phyloP scores from a whole-genome alignment of 2,888 invertebrate species.

The Urechis unicinctus region DNA sequence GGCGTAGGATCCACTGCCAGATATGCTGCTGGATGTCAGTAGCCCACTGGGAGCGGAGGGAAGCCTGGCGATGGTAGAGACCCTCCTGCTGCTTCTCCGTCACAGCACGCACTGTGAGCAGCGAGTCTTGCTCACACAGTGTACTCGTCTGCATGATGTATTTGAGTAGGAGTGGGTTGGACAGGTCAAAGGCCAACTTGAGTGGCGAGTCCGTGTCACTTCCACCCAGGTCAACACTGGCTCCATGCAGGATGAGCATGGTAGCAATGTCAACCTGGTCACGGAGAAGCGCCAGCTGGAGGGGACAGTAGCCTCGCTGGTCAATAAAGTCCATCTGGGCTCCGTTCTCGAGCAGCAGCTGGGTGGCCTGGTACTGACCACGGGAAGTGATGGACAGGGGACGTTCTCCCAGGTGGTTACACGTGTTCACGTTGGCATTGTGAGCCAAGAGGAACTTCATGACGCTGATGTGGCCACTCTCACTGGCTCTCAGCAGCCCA shows the following conservation, averaged over 20 bases:
- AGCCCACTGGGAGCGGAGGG: constrained; percentile 7
- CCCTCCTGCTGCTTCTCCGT: constrained; percentile 9
- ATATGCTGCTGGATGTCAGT: constrained; percentile 8
- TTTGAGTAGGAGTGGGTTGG: constrained; percentile 19
- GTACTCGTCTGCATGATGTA: constrained; percentile 15
- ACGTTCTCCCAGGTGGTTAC: constrained; percentile 12
- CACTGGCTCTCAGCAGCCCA: constrained; percentile 13
- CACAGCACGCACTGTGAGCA: constrained; percentile 10
- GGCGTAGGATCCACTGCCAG: constrained; percentile 14
- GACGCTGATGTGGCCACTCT: constrained; percentile 14
- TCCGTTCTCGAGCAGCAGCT: constrained; percentile 12
- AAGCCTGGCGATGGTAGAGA: constrained; percentile 9
- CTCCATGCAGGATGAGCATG: constrained; percentile 16
- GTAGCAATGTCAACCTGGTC: constrained; percentile 15
- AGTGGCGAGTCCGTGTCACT: constrained; percentile 13
- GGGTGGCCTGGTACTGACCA: constrained; percentile 12
- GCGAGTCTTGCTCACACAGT: constrained; percentile 6
- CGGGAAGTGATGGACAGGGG: constrained; percentile 13
- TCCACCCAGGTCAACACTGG: constrained; percentile 4
- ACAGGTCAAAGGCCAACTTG: constrained; percentile 10
- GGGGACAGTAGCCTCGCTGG: constrained; percentile 14
- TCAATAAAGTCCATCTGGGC: constrained; percentile 13
- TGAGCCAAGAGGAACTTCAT: constrained; percentile 12
- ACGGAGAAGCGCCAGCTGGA: constrained; percentile 13
- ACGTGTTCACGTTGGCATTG: constrained; percentile 14